These are phyloP conservation scores for Hirtodrosophila cameraria DNA, from an alignment of 2,888 invertebrate genomes.

Conservation along the genomic window DNA sequence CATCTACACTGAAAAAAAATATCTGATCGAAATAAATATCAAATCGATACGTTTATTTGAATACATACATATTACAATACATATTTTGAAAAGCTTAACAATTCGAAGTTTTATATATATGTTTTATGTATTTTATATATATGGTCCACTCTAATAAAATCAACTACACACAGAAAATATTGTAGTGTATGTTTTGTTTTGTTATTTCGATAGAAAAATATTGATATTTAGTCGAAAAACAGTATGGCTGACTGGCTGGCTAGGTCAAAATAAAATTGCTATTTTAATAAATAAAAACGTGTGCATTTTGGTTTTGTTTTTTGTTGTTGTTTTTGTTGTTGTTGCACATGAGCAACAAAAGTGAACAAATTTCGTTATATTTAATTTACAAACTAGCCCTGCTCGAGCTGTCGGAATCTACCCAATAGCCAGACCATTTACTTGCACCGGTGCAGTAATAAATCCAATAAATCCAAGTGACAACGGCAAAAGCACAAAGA, in stretches of 20 bases:
- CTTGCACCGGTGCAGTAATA: constrained; percentile 26
- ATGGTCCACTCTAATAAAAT: too few relatives aligned
- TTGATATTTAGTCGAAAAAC: constrained; percentile 5
- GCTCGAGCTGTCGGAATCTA: neutral
- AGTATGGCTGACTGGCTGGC: constrained; percentile 15
- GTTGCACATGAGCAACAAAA: too few relatives aligned
- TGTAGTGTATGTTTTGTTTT: neutral
- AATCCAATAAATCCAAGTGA: constrained; percentile 53
- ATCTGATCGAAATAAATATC: too few relatives aligned
- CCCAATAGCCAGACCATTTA: neutral
- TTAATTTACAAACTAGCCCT: constrained; percentile 18
- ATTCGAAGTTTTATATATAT: too few relatives aligned
- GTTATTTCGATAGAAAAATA: neutral
- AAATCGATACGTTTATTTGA: too few relatives aligned
- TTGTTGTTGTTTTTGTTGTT: too few relatives aligned
- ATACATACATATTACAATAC: too few relatives aligned
- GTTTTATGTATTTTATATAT: too few relatives aligned
- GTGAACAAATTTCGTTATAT: constrained; percentile 18
- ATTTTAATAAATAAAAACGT: constrained; percentile 41
- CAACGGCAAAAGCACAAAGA: constrained; percentile 15
- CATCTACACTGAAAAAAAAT: too few relatives aligned
- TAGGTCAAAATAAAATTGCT: constrained; percentile 38
- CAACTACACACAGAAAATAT: too few relatives aligned
- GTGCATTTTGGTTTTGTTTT: too few relatives aligned
- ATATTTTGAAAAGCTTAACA: too few relatives aligned